Percentiles rank a stretch among this genome's conserved stretches.
phyloP scores from a whole-genome alignment of 1,140 invertebrate genomes.

The Lepeophtheirus salmonis region DNA sequence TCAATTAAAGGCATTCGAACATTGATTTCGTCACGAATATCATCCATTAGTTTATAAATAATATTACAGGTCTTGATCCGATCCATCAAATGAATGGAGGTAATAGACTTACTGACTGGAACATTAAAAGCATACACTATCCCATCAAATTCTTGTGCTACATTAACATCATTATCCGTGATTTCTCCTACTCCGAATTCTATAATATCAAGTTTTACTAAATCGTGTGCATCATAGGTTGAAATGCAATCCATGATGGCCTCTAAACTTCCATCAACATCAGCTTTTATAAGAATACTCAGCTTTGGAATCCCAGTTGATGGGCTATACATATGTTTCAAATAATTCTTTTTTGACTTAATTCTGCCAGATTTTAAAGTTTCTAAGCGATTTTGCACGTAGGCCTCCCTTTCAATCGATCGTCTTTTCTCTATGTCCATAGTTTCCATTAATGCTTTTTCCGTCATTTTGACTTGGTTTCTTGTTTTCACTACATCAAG shows the following conservation, averaged over 20 bases:
- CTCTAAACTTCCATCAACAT: constrained; percentile 49
- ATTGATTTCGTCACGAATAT: constrained; percentile 59
- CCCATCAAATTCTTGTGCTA: constrained; percentile 61
- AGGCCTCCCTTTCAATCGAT: background rate
- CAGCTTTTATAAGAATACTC: constrained; percentile 30
- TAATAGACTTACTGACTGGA: constrained; percentile 19
- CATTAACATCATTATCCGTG: constrained; percentile 58
- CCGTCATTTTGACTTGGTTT: constrained; percentile 33
- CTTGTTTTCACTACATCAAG: constrained; percentile 45
- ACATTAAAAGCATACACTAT: constrained; percentile 75
- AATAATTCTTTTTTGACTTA: constrained; percentile 25
- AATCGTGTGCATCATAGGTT: constrained; percentile 51
- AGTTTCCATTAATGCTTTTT: constrained; percentile 40
- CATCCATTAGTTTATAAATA: constrained; percentile 77
- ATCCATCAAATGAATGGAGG: constrained; percentile 29
- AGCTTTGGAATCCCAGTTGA: constrained; percentile 26
- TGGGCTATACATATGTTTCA: background rate
- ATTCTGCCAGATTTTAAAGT: constrained; percentile 24
- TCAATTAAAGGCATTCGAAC: constrained; percentile 45
- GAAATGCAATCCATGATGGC: constrained; percentile 78
- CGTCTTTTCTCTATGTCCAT: constrained; percentile 42
- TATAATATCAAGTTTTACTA: constrained; percentile 63
- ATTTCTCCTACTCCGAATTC: constrained; percentile 74
- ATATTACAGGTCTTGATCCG: constrained; percentile 52
- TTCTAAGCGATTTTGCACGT: background rate